Conservation (phyloP, 2,888 invertebrate genomes). For the Pseudanteris insignis region DNA sequence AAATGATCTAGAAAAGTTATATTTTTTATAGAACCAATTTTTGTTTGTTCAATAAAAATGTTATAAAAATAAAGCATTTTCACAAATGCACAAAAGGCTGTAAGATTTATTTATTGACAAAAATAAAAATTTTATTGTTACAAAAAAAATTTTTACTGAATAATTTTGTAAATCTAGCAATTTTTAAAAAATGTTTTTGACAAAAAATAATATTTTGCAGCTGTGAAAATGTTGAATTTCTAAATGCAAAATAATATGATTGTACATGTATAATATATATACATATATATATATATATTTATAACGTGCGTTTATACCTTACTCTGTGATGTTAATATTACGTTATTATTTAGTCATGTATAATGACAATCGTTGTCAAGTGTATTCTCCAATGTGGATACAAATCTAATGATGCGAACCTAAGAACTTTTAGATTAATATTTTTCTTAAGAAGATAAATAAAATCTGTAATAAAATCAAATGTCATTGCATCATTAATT, state of each 20-base stretch:
- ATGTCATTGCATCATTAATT: not conserved
- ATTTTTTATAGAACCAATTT: too few relatives aligned
- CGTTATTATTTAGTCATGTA: conserved; percentile 37
- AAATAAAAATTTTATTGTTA: not conserved
- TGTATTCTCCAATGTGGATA: conserved; percentile 16
- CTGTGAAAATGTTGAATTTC: not conserved
- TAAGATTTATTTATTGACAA: conserved; percentile 17
- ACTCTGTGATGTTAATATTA: conserved; percentile 49
- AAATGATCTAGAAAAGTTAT: too few relatives aligned
- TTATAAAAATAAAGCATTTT: too few relatives aligned
- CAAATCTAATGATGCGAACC: conserved; percentile 25
- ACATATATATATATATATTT: conserved; percentile 25
- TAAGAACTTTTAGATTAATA: conserved; percentile 39
- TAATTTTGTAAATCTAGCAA: too few relatives aligned
- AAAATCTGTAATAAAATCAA: conserved; percentile 26
- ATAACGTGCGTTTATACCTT: conserved; percentile 44
- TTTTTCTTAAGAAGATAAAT: conserved; percentile 35
- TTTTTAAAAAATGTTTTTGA: too few relatives aligned
- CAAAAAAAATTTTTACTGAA: conserved; percentile 10
- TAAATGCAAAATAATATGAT: conserved; percentile 1
- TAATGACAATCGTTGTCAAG: conserved; percentile 35
- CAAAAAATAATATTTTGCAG: too few relatives aligned
- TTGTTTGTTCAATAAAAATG: too few relatives aligned
- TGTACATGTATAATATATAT: conserved; percentile 4
- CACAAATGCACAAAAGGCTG: too few relatives aligned